phyloP scores from a whole-genome alignment of 1,140 invertebrate genomes.

The Nasonia giraulti region DNA sequence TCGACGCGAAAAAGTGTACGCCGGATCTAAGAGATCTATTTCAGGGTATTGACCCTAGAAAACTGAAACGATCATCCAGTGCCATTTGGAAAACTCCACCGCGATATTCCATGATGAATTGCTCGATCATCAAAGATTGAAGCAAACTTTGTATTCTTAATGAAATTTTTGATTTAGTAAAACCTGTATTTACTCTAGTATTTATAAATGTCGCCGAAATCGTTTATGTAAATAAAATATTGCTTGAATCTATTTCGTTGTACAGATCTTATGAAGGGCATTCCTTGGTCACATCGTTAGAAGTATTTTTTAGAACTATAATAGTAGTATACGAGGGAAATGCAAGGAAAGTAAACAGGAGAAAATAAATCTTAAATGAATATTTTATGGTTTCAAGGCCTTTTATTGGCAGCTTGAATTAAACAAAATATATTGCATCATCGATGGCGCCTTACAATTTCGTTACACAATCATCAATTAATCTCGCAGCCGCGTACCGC shows the following conservation, averaged over 20 bases:
- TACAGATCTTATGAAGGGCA: too few species aligned
- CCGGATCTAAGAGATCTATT: constrained; percentile 81
- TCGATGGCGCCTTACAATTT: constrained; percentile 63
- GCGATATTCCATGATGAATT: constrained; percentile 73
- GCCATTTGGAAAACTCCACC: constrained; percentile 82
- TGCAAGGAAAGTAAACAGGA: not conserved
- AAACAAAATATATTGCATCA: constrained; percentile 70
- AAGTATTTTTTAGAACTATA: not conserved
- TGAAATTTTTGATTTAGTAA: constrained; percentile 30
- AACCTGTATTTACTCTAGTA: constrained; percentile 33
- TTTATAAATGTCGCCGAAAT: not conserved
- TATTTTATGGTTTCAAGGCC: constrained; percentile 55
- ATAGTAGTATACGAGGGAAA: not conserved
- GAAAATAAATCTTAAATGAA: constrained; percentile 25
- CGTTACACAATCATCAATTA: constrained; percentile 59
- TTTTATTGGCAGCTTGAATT: constrained; percentile 61
- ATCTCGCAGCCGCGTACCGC: constrained; percentile 45
- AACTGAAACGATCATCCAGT: constrained; percentile 81
- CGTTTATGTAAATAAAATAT: too few species aligned
- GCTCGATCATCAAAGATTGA: constrained; percentile 49
- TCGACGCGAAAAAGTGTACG: constrained; percentile 77
- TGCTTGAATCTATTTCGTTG: too few species aligned
- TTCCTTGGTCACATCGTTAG: too few species aligned
- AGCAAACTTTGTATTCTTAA: not conserved
- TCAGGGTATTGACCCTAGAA: constrained; percentile 77